Base-by-base conservation (phyloP, 1,140 invertebrate genomes). In the Drosophila pruinosa region DNA sequence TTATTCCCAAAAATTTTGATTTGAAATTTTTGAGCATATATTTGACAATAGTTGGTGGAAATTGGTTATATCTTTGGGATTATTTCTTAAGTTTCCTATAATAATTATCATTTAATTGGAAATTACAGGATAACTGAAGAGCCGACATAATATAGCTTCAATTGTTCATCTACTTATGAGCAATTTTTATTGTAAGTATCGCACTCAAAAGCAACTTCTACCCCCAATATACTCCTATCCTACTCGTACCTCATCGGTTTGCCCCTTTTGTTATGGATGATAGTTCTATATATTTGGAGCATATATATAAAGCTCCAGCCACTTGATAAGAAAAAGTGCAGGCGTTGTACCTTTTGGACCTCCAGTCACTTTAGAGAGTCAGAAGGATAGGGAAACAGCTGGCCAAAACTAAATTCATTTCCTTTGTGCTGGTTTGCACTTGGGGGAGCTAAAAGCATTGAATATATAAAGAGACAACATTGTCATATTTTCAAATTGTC, bases 401-500 rank as follows among this genome's bases (percentile, higher is more conserved):
- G 45, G 8, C 43, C 52, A 57, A 17, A 19, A 50, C n/a, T 47
- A 34, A 70, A 41, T 59, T 69, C 70, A 71, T 65, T 59, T 69
- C 45, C 78, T 69, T 74, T 78, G 74, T 73, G 54, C 36, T 52
- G 63, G 69, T 43, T n/a, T 43, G 43, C 50, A 47, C 39, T 58
- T 59, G 67, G 12, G 61, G 61, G 68, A 59, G 78, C 47, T 88
- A 82, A 88, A 86, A 88, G 82, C 82, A 86, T 82, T 86, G 82
- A 86, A 86, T 86, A 88, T 86, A 53, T 81, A 69, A 78, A 58
- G 59, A 81, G 82, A 85, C 74, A 78, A 69, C 82, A 86, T 81
- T 86, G 82, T 82, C 75, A 86, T 86, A 86, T 86, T 86, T 86
- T 88, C 82, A 86, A 86, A 86, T 86, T 78, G 82, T 72, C 74